phyloP scores from a whole-genome alignment of 2,797 vertebrate species.

The Prionace glauca region DNA sequence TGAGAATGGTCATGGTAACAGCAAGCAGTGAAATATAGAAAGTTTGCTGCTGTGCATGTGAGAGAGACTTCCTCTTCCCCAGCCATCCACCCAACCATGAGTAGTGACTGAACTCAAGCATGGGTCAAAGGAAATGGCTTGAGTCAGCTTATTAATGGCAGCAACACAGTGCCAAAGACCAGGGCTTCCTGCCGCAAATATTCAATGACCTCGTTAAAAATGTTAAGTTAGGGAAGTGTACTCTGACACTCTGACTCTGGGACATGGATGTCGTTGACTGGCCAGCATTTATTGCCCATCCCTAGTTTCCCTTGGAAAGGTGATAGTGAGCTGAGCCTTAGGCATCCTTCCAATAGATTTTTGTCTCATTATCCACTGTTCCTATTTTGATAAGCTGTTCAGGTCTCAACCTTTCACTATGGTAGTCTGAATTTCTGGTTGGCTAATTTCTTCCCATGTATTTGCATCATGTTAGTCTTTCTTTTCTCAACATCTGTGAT shows the following conservation, averaged over 20 bases:
- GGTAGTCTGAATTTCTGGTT: neutral
- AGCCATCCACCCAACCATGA: neutral
- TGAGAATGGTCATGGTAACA: neutral
- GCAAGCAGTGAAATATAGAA: neutral
- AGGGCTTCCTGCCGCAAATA: neutral
- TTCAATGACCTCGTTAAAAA: neutral
- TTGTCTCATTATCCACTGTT: neutral
- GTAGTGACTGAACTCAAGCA: neutral
- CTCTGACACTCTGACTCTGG: neutral
- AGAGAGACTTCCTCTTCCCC: neutral
- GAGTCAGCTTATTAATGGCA: neutral
- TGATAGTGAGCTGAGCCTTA: too few relatives aligned
- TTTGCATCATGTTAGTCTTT: neutral
- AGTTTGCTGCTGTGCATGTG: neutral
- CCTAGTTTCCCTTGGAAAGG: too few relatives aligned
- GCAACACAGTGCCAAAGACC: neutral
- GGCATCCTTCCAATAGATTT: neutral
- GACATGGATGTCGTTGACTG: too few relatives aligned
- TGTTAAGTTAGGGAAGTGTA: neutral
- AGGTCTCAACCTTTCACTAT: neutral
- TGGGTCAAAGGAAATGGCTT: neutral
- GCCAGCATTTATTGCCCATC: too few relatives aligned
- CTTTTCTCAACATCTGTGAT: neutral
- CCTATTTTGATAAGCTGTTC: neutral
- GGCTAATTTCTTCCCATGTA: neutral